phyloP scores from a whole-genome alignment of 2,888 invertebrate genomes.

The Heliconius ethilla region DNA sequence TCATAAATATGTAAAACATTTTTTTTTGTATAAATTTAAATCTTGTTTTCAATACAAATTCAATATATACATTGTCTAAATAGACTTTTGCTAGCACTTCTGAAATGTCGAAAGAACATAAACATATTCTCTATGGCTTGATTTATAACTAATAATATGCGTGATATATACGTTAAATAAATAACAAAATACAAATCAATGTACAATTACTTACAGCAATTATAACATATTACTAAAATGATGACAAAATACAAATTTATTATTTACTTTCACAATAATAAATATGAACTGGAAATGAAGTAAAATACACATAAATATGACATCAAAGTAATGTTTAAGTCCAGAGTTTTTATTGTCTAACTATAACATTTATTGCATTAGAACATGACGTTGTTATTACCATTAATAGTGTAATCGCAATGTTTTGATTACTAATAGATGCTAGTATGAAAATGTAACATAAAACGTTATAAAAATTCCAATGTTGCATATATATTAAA shows the following conservation, averaged over 20 bases:
- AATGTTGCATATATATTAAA: not conserved
- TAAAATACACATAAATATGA: not conserved
- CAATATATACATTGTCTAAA: no score
- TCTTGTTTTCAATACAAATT: no score
- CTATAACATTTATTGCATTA: slow-evolving; percentile 4
- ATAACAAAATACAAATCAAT: not conserved
- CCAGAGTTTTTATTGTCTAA: not conserved
- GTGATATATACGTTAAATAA: not conserved
- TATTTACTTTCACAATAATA: not conserved
- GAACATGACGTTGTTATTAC: not conserved
- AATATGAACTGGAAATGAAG: not conserved
- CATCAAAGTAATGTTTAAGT: not conserved
- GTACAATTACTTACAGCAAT: not conserved
- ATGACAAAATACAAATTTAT: not conserved
- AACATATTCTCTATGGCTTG: not conserved
- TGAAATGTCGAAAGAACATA: no score
- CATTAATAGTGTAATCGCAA: not conserved
- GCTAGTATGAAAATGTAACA: not conserved
- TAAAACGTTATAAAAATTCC: not conserved
- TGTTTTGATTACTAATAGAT: not conserved
- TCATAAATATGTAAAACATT: not conserved
- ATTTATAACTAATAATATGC: not conserved
- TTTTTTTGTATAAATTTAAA: no score
- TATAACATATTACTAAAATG: not conserved
- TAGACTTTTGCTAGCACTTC: no score